These are phyloP conservation scores for Cosmopolites sordidus DNA, from an alignment of 2,888 invertebrate genomes.

Conservation along the genomic window DNA sequence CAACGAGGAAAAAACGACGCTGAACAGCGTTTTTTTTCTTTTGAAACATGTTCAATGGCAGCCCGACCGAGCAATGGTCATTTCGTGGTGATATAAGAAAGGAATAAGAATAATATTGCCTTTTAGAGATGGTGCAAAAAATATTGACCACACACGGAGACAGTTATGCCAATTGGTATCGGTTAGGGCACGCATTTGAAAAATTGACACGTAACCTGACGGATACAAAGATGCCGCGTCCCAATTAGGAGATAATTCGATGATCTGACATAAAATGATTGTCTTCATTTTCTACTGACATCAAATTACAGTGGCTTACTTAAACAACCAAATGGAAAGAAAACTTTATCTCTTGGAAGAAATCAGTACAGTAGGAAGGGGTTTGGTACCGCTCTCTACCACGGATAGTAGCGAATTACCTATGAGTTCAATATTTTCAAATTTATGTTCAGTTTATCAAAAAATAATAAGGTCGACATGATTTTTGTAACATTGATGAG, in stretches of 20 bases:
- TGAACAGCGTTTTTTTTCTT: background rate
- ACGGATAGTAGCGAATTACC: no score
- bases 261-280: no score
- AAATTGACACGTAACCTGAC: constrained; percentile 40
- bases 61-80: constrained; percentile 26
- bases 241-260: background rate
- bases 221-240: background rate
- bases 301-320: no score
- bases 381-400: no score
- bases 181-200: constrained; percentile 39
- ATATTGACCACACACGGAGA: constrained; percentile 37
- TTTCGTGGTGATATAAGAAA: constrained; percentile 27
- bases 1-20: background rate
- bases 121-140: constrained; percentile 31
- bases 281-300: no score
- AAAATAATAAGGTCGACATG: no score
- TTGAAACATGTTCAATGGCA: constrained; percentile 21
- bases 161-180: constrained; percentile 26
- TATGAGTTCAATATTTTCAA: no score
- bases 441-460: no score
- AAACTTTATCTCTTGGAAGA: no score
- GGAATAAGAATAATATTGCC: constrained; percentile 34
- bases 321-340: no score
- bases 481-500: no score
- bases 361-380: no score